Percentiles rank a stretch among this genome's conserved stretches.
Evolutionary conservation across 1,140 invertebrate species (phyloP).

Genomic region (Drosophila nigromelanica): DNA sequence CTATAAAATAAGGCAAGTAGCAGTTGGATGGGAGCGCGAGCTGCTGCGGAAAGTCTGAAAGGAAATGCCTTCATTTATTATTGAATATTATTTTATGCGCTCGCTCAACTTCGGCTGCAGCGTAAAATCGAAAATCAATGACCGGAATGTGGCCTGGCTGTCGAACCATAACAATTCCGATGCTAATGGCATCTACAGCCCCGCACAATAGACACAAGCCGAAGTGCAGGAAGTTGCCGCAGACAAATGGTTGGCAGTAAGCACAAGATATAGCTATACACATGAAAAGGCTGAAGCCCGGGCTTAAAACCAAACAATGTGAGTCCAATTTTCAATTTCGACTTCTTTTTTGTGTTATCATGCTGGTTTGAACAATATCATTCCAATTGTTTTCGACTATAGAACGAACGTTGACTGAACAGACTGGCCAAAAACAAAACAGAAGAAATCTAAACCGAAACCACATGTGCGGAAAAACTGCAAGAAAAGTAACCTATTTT

Average conservation of each 20-base stretch:
- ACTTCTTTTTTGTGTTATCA: too few species aligned
- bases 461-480: too few species aligned
- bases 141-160: conserved; percentile 64
- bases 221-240: conserved; percentile 72
- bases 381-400: too few species aligned
- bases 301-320: neutral
- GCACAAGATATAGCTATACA: conserved; percentile 3
- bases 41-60: conserved; percentile 34
- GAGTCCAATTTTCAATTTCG: too few species aligned
- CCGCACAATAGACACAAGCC: conserved; percentile 45
- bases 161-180: conserved; percentile 70
- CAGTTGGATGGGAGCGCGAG: conserved; percentile 12
- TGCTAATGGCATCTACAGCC: conserved; percentile 64
- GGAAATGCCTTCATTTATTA: conserved; percentile 82
- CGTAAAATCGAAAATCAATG: conserved; percentile 82
- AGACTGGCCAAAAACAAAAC: too few species aligned
- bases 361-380: too few species aligned
- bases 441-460: too few species aligned
- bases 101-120: conserved; percentile 56
- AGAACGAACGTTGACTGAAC: too few species aligned
- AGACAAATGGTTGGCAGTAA: conserved; percentile 63
- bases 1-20: conserved; percentile 63
- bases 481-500: too few species aligned
- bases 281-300: neutral
- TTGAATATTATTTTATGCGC: conserved; percentile 83